Evolutionary conservation across 1,140 invertebrate species (phyloP), one percentile per base, ranked within the genome.

Genomic region (Drosophila pseudoananassae): DNA sequence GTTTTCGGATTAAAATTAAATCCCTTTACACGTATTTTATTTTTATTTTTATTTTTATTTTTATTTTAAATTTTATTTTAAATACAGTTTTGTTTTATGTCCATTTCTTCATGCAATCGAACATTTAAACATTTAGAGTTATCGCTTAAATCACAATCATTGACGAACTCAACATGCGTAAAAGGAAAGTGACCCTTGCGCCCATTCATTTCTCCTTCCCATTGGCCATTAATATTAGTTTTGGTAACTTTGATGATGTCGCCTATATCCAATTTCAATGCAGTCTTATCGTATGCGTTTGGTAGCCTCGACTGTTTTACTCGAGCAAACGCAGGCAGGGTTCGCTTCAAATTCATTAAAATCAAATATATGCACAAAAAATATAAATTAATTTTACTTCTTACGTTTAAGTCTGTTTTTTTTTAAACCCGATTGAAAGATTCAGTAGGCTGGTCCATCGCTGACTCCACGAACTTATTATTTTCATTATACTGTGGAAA

Each of bases 171-270:
- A 20, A 99, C 97, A 93, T 99, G 98, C 1, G 98, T 99, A 93
- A 99, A 99, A 10, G 98, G 98, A 92, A 99, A 99, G 92, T 98
- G 97, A 14, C 98, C 98, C 25, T 94, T 93, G 93, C 97, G 98
- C 10, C 97, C 98, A 88, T 97, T 97, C 15, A 98, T 92, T 92
- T 98, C 97, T 29, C 98, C 98, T 92, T 99, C 98, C 98, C 98
- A 99, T 91, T 99, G 97, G 5, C 98, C 98, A 93, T 98, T 99
- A 78, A 98, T 98, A 92, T 99, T 98, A 90, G 96, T 99, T 93
- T 98, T 98, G 45, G 97, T 98, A 50, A 99, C 98, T 92, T 96
- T 97, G 68, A 99, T 96, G 61, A 98, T 96, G 91, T 99, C 98
- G 20, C 98, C 98, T 76, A 98, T 94, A 93, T 99, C 97, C 57